Conservation (phyloP, 2,113 vertebrate species). For the Macquaria ambigua region DNA sequence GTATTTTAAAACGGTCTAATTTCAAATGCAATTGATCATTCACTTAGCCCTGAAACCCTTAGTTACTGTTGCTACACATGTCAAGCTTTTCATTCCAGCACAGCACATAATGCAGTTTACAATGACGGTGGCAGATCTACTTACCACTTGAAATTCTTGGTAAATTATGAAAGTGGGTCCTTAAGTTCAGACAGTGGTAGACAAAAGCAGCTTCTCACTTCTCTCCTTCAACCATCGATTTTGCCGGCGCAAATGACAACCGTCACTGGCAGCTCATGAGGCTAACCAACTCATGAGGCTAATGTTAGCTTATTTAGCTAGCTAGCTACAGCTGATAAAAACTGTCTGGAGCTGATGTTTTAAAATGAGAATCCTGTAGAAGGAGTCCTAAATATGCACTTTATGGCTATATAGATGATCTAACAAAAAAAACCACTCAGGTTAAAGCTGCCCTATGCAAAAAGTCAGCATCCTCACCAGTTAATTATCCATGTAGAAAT, state of each 20-base stretch:
- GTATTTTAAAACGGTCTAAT: slow-evolving; percentile 27
- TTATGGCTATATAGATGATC: background rate
- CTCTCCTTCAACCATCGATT: background rate
- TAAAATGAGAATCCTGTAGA: too few relatives aligned
- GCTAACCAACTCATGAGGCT: too few relatives aligned
- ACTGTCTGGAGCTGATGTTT: too few relatives aligned
- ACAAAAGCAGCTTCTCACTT: background rate
- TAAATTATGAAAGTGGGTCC: background rate
- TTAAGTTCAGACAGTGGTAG: slow-evolving; percentile 1
- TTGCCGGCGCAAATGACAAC: background rate
- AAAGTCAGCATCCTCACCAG: background rate
- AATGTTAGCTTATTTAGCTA: too few relatives aligned
- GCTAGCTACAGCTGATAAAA: too few relatives aligned
- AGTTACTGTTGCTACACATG: background rate
- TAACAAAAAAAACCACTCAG: background rate
- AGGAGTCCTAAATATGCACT: background rate
- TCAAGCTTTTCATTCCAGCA: background rate
- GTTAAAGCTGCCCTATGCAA: too few relatives aligned
- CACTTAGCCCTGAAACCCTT: background rate
- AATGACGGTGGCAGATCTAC: background rate
- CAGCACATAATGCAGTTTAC: background rate
- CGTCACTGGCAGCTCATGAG: background rate
- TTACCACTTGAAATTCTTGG: background rate
- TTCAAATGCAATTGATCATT: background rate
- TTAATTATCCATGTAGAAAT: background rate